A percentile compares a stretch with the other conserved stretches of the same genome.
Conservation (phyloP, 1,140 invertebrate genomes). For the Lepidostoma basale region DNA sequence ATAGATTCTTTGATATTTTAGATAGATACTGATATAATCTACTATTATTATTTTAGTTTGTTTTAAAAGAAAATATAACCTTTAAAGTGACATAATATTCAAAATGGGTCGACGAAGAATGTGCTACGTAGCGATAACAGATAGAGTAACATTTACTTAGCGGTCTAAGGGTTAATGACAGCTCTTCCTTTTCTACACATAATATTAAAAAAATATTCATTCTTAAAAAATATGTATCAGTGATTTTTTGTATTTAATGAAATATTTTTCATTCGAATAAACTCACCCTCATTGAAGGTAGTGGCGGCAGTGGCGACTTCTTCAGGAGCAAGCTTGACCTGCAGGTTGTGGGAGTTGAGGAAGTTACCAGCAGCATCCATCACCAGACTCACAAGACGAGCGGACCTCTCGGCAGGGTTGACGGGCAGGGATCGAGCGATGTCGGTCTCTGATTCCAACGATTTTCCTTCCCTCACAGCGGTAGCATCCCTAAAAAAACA, state of each 20-base stretch:
- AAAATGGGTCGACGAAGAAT: too few species aligned
- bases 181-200: too few species aligned
- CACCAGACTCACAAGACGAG: conserved; percentile 62
- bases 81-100: too few species aligned
- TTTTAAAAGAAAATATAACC: too few species aligned
- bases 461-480: conserved; percentile 57
- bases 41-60: too few species aligned
- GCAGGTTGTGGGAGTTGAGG: conserved; percentile 65
- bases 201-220: neutral
- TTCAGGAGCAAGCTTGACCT: conserved; percentile 64
- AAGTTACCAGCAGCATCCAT: conserved; percentile 63
- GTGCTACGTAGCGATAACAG: too few species aligned
- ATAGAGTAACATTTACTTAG: too few species aligned
- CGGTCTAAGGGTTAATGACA: too few species aligned
- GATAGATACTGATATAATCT: too few species aligned
- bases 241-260: neutral
- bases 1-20: too few species aligned
- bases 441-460: conserved; percentile 58
- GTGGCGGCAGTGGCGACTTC: conserved; percentile 61
- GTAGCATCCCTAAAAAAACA: conserved; percentile 50
- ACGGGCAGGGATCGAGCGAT: conserved; percentile 61
- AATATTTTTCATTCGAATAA: neutral
- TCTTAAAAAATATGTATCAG: neutral
- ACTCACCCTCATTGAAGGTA: conserved; percentile 67
- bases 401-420: conserved; percentile 57